Percentiles rank a stretch among this genome's conserved stretches.
Evolutionary conservation across 2,888 invertebrate genomes (phyloP).

Genomic region (Perizoma affinitatum): DNA sequence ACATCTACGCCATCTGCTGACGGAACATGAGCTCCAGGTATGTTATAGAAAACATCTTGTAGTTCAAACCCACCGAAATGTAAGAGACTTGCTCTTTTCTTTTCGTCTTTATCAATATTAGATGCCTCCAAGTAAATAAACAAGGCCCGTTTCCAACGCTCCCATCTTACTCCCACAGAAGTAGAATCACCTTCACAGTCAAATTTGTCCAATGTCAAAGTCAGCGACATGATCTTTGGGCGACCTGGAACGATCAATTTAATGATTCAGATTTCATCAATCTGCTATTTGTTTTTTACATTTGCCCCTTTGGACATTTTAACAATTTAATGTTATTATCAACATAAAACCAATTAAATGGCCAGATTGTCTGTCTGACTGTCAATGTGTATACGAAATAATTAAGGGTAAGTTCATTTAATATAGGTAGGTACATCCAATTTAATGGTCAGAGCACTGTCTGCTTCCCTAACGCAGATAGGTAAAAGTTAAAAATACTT

Average conservation of each 20-base stretch:
- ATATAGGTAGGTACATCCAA: too few species aligned
- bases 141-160: slow-evolving; percentile 16
- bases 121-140: slow-evolving; percentile 1
- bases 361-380: too few species aligned
- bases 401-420: too few species aligned
- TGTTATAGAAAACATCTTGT: background rate
- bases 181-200: slow-evolving; percentile 17
- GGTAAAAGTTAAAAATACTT: too few species aligned
- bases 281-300: background rate
- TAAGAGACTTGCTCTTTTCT: background rate
- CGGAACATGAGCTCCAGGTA: background rate
- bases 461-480: too few species aligned
- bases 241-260: background rate
- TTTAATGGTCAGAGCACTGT: too few species aligned
- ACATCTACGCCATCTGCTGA: background rate
- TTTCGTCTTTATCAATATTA: background rate
- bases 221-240: too few species aligned
- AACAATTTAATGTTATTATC: too few species aligned
- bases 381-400: too few species aligned
- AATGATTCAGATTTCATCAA: background rate
- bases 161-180: slow-evolving; percentile 18
- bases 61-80: background rate
- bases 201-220: slow-evolving; percentile 8
- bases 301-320: too few species aligned
- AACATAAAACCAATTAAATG: too few species aligned